These are phyloP conservation scores for Triplophysa yarkandensis DNA, from an alignment of 2,797 vertebrate species.

Conservation along the genomic window DNA sequence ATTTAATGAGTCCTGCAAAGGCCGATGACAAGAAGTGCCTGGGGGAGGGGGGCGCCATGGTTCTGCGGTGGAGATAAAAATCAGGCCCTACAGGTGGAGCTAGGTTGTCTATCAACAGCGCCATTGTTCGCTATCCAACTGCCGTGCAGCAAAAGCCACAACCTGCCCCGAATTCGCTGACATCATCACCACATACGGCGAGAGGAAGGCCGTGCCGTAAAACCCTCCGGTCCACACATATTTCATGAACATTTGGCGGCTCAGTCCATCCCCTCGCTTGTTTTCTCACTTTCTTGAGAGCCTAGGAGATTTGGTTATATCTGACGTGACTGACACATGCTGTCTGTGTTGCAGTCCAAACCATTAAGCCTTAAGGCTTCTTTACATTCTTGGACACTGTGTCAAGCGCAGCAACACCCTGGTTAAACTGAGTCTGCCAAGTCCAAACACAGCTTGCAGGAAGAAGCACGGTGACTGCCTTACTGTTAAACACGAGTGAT, in stretches of 20 bases:
- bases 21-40: constrained; percentile 50
- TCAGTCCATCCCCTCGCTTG: neutral
- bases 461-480: constrained; percentile 28
- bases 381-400: constrained; percentile 58
- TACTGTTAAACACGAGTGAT: constrained; percentile 5
- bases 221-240: neutral
- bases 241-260: constrained; percentile 18
- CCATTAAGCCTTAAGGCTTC: constrained; percentile 51
- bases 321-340: constrained; percentile 12
- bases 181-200: constrained; percentile 22
- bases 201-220: neutral
- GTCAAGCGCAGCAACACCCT: constrained; percentile 46
- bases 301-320: constrained; percentile 14
- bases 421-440: constrained; percentile 29
- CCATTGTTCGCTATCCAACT: constrained; percentile 59
- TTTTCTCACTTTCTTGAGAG: constrained; percentile 13
- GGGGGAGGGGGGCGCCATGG: constrained; percentile 40
- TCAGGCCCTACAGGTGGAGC: constrained; percentile 65
- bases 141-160: constrained; percentile 32
- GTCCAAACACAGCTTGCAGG: constrained; percentile 57
- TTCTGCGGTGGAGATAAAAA: constrained; percentile 56
- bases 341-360: constrained; percentile 21
- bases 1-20: constrained; percentile 54
- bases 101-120: constrained; percentile 61
- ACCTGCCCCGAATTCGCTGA: constrained; percentile 45